phyloP scores from a whole-genome alignment of 2,797 vertebrate genomes.

The Gouania willdenowi region DNA sequence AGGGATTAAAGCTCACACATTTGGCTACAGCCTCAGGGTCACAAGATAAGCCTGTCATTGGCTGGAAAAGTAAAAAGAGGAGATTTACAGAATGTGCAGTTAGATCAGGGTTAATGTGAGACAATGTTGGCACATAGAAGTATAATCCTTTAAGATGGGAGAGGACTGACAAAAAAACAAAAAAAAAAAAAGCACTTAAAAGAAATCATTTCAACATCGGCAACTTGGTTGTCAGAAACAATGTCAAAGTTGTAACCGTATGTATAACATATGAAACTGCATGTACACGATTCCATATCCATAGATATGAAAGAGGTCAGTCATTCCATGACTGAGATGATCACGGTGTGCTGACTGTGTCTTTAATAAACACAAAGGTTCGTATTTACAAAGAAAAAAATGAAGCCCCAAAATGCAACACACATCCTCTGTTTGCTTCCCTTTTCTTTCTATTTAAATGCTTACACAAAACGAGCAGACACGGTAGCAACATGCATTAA shows the following conservation, averaged over 20 bases:
- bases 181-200: slow-evolving; percentile 5
- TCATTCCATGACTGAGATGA: slow-evolving; percentile 15
- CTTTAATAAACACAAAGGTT: slow-evolving; percentile 25
- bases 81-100: slow-evolving; percentile 44
- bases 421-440: slow-evolving; percentile 28
- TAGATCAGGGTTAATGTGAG: slow-evolving; percentile 1
- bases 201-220: slow-evolving; percentile 29
- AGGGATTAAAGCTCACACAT: slow-evolving; percentile 51
- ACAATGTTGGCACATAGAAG: slow-evolving; percentile 9
- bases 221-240: slow-evolving; percentile 37
- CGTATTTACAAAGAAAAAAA: slow-evolving; percentile 17
- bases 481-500: slow-evolving; percentile 29
- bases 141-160: background rate
- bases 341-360: slow-evolving; percentile 14
- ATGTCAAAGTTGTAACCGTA: slow-evolving; percentile 44
- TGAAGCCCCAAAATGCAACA: background rate
- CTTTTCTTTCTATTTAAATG: slow-evolving; percentile 52
- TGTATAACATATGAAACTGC: slow-evolving; percentile 66
- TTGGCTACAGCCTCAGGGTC: slow-evolving; percentile 47
- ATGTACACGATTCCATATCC: slow-evolving; percentile 56
- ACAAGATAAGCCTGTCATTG: slow-evolving; percentile 10
- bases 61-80: slow-evolving; percentile 13
- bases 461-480: slow-evolving; percentile 6
- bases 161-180: background rate
- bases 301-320: slow-evolving; percentile 52